Conservation (phyloP, 2,797 vertebrate genomes). For the Lacerta bilineata region DNA sequence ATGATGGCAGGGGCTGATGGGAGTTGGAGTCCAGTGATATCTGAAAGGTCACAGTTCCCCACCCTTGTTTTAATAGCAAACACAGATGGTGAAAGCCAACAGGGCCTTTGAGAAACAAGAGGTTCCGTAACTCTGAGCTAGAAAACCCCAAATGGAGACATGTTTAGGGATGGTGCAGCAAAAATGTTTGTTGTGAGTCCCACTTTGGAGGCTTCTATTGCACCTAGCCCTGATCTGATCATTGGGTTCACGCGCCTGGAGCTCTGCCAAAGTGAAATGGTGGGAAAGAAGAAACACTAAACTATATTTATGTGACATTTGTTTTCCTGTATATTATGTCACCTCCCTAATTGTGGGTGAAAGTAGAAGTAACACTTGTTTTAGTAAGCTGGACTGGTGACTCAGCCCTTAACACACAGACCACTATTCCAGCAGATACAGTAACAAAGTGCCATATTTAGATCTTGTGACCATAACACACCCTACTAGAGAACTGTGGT, state of each 20-base stretch:
- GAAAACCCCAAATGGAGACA: not conserved
- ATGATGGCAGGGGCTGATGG: too few relatives aligned
- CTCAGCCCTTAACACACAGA: constrained; percentile 72
- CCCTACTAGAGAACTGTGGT: constrained; percentile 68
- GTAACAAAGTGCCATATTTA: constrained; percentile 73
- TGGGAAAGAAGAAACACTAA: constrained; percentile 5
- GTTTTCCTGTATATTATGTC: not conserved
- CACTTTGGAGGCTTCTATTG: not conserved
- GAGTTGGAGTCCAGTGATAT: too few relatives aligned
- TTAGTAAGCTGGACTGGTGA: constrained; percentile 67
- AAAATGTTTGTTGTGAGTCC: not conserved
- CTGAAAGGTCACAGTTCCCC: too few relatives aligned
- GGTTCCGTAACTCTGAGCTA: not conserved
- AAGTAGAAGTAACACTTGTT: constrained; percentile 64
- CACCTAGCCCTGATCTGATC: not conserved
- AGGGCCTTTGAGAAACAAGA: not conserved
- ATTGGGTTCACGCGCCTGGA: not conserved
- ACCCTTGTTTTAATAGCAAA: too few relatives aligned
- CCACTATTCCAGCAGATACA: constrained; percentile 62
- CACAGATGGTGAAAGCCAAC: not conserved
- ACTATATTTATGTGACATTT: constrained; percentile 11
- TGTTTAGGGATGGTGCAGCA: not conserved
- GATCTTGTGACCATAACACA: constrained; percentile 72
- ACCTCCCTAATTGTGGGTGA: not conserved
- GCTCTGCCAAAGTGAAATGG: not conserved